phyloP scores from a whole-genome alignment of 2,797 vertebrate genomes.

The Pseudotriccus pelzelni region DNA sequence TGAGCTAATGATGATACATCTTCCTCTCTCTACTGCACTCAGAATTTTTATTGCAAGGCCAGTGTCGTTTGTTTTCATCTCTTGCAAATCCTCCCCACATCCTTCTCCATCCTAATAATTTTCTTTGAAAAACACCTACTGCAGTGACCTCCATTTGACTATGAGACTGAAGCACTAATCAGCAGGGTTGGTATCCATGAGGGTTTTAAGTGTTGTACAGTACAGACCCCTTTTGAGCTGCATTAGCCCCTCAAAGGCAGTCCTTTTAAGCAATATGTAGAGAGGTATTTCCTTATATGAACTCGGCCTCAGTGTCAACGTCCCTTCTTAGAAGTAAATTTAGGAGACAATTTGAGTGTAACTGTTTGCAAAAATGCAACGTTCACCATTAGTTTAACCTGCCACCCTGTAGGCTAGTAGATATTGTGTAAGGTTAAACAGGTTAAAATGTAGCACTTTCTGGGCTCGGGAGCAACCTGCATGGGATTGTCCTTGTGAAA shows the following conservation, averaged over 20 bases:
- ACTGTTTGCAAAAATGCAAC: not conserved
- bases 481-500: not conserved
- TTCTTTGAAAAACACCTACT: constrained; percentile 51
- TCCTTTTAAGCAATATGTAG: not conserved
- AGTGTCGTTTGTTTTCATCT: constrained; percentile 64
- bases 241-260: not conserved
- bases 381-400: not conserved
- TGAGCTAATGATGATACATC: constrained; percentile 69
- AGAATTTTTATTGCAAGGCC: constrained; percentile 66
- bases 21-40: constrained; percentile 52
- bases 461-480: not conserved
- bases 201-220: not conserved
- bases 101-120: constrained; percentile 11
- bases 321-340: not conserved
- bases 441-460: not conserved
- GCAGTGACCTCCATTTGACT: constrained; percentile 58
- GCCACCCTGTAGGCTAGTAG: not conserved
- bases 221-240: not conserved
- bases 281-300: not conserved
- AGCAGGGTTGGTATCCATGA: not conserved
- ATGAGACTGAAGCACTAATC: constrained; percentile 2
- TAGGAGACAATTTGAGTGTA: not conserved
- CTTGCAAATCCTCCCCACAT: constrained; percentile 49
- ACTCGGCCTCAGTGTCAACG: not conserved
- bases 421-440: not conserved